Base-by-base conservation (phyloP, 2,888 invertebrate species). In the Drosophila mimetica region DNA sequence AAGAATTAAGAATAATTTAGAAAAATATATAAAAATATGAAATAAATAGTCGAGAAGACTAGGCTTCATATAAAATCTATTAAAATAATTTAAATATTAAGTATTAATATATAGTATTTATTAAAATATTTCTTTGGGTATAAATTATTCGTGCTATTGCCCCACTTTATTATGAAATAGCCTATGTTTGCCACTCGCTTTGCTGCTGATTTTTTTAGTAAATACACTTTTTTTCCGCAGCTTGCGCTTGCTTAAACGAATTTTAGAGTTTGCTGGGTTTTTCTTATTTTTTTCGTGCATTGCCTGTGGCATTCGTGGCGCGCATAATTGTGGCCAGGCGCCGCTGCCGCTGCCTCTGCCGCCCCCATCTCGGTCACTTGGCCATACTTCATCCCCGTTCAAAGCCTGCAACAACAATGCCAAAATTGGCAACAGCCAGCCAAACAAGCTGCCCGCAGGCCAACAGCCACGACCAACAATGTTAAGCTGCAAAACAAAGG, bases 311-410 rank as follows among this genome's bases (percentile, higher is more conserved):
- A 67, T 75, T 84, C 71, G 87, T 72, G 86, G 86, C 67, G 66
- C 74, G 81, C 81, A 78, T 83, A 86, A 84, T 86, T 83, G 75
- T 76, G 81, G 71, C 74, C 54, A 74, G 69, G 61, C 73, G 57
- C 52, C 59, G 54, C 14, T 16, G 18, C 53, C 20, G 13, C 36
- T 14, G 14, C 14, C 1, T 20, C 1, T 20, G 5, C 11, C 25
- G 44, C 51, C 42, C 20, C 22, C 41, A 28, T n/a, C 52, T 34
- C 6, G n/a, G 44, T 37, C 44, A 42, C 48, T 71, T 63, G 47
- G 46, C 53, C 66, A 66, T 64, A 36, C 64, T 52, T 64, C 66
- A 66, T 66, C 16, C 66, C 67, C 34, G 66, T 37, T 52, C 30
- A 64, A 64, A 66, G 66, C 66, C 51, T 8, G 46, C 52, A 76